These are phyloP conservation scores for Bombus ignitus DNA, from an alignment of 1,140 invertebrate species.

Conservation along the genomic window DNA sequence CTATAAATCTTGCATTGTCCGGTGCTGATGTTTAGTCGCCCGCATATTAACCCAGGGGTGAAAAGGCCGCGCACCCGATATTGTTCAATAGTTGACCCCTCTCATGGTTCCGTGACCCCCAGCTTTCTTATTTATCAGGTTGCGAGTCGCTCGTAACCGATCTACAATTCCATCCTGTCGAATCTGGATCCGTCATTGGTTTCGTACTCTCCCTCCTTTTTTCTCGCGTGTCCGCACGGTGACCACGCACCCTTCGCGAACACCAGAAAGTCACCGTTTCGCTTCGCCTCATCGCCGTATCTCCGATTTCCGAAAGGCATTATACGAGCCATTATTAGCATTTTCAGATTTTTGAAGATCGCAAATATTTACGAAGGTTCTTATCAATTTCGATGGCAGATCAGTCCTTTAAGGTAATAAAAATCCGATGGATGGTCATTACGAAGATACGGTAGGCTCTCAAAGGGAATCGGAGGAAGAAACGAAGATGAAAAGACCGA, in stretches of 20 bases:
- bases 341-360: too few species aligned
- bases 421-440: too few species aligned
- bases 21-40: constrained; percentile 79
- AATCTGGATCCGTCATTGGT: background rate
- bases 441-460: too few species aligned
- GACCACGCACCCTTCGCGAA: constrained; percentile 4
- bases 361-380: background rate
- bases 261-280: background rate
- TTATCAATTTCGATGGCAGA: background rate
- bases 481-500: background rate
- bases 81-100: constrained; percentile 80
- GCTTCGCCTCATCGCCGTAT: background rate
- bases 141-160: constrained; percentile 69
- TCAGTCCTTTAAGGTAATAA: background rate
- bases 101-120: constrained; percentile 75
- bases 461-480: background rate
- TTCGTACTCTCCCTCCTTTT: background rate
- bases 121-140: constrained; percentile 79
- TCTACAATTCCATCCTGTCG: constrained; percentile 47
- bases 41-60: constrained; percentile 82
- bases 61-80: constrained; percentile 76
- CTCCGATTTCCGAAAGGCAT: background rate
- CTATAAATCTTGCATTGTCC: constrained; percentile 83
- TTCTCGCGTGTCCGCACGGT: background rate
- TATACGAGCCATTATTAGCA: too few species aligned